Percentiles rank a stretch among this genome's conserved stretches.
phyloP scores from a whole-genome alignment of 2,113 vertebrate genomes.

The Oreochromis niloticus region DNA sequence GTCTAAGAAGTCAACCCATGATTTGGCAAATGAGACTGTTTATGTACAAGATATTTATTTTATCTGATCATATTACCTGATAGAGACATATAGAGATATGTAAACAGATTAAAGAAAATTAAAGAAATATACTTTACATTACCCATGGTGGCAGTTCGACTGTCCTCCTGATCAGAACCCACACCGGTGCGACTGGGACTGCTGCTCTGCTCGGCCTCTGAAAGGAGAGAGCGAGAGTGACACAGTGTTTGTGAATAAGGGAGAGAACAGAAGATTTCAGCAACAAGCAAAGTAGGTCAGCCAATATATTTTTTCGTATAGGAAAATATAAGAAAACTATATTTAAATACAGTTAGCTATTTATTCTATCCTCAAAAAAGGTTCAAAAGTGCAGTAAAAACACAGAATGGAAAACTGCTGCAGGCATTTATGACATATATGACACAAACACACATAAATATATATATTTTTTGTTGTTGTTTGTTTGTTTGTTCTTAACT shows the following conservation, averaged over 20 bases:
- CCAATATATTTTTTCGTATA: not conserved
- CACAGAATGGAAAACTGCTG: not conserved
- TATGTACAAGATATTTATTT: not conserved
- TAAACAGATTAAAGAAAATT: not conserved
- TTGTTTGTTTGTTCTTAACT: not conserved
- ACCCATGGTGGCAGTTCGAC: constrained; percentile 89
- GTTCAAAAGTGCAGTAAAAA: not conserved
- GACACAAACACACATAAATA: not conserved
- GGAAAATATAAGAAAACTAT: not conserved
- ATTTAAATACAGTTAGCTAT: not conserved
- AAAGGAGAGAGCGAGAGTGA: not conserved
- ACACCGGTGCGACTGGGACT: constrained; percentile 84
- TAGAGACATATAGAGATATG: not conserved
- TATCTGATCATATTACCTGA: not conserved
- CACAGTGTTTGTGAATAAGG: not conserved
- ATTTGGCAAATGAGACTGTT: not conserved
- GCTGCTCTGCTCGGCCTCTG: constrained; percentile 88
- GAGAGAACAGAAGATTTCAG: not conserved
- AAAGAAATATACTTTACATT: constrained; percentile 20
- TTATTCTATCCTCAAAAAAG: not conserved
- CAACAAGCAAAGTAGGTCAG: not conserved
- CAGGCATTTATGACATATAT: not conserved
- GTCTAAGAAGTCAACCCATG: not conserved
- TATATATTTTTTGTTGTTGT: not conserved
- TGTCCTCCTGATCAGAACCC: constrained; percentile 90